Evolutionary conservation across 2,797 vertebrate species (phyloP), one percentile per base, ranked within the genome.

Genomic region (Tiaroga cobitis): DNA sequence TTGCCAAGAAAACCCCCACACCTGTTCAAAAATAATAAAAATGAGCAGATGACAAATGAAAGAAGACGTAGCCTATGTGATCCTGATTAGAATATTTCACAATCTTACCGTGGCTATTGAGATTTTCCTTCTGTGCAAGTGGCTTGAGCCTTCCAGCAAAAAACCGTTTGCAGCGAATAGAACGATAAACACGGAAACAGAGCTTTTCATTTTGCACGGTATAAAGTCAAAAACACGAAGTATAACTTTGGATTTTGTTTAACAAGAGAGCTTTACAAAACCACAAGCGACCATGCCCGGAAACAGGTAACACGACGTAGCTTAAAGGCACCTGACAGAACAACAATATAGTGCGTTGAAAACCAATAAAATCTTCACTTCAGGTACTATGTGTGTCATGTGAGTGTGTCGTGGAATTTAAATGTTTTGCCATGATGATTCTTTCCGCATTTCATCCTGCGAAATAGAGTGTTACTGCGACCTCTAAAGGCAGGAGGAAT

Each of bases 1-100:
- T 89, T 94, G 86, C 95, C 95, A 96, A 39, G 92, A 91, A 7
- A 96, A 95, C 0, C 90, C 91, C 26, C 81, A 2, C 61, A 95
- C 3, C 95, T 96, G 87, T 15, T 24, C 73, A 72, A 34, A 34
- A 34, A 73, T 26, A 11, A 67, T 11, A 83, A 37, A 51, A 67
- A 34, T 3, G 3, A n/a, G 34, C 3, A 8, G 8, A 83, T 19
- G 2, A 15, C 7, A 19, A 29, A 24, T 21, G 8, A 7, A 32
- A 32, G 3, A 2, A n/a, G 32, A 10, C 3, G 41, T 0, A 65
- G 29, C n/a, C n/a, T n/a, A n/a, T 11, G 3, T 18, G 49, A 19
- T 6, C 6, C 59, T 2, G 1, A 54, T 21, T 1, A 29, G 1
- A 73, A 3, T 0, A 34, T 32, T 7, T 15, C 5, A 49, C 43